Evolutionary conservation across 2,113 vertebrate species (phyloP).

Genomic region (Dicaeum eximium): DNA sequence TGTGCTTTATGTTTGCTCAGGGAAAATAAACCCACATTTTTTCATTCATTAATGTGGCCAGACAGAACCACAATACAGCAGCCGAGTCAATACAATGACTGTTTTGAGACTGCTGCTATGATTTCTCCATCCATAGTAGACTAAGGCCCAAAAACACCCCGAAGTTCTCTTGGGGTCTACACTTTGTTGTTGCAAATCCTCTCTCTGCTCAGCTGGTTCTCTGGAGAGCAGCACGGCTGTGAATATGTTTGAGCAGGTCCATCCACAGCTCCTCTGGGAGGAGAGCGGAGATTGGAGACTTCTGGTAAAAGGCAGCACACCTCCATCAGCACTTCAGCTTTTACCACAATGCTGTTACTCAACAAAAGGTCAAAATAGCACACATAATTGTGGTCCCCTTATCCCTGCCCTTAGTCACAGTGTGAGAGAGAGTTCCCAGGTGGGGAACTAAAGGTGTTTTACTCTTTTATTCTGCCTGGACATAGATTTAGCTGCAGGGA

Average conservation of each 20-base stretch:
- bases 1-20: neutral
- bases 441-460: neutral
- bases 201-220: neutral
- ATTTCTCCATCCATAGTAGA: neutral
- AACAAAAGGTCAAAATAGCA: neutral
- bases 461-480: neutral
- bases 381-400: rapidly evolving
- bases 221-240: neutral
- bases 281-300: neutral
- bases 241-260: neutral
- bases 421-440: neutral
- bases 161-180: neutral
- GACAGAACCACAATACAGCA: neutral
- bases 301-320: neutral
- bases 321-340: neutral
- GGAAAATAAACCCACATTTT: neutral
- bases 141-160: neutral
- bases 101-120: neutral
- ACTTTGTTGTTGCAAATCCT: neutral
- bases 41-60: neutral
- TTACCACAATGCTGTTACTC: neutral
- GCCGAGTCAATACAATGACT: neutral
- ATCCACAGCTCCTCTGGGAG: neutral
- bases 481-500: neutral
- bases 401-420: neutral